Evolutionary conservation across 1,140 invertebrate species (phyloP).

Genomic region (Pseudachorutes palmiensis): DNA sequence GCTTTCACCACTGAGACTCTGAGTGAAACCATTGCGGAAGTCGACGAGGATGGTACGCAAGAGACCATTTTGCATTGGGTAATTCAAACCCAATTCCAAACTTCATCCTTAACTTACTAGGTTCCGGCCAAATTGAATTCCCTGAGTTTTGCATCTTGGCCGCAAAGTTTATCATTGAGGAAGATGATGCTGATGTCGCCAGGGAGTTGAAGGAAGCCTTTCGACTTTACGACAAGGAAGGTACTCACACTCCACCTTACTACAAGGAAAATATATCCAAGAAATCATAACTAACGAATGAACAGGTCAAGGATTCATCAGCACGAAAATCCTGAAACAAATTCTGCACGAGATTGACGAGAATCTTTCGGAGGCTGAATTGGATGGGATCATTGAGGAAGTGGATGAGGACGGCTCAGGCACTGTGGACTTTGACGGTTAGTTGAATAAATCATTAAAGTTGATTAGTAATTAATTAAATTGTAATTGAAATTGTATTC

Average conservation of each 20-base stretch:
- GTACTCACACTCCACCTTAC: no score
- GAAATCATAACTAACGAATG: no score
- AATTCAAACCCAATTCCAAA: background rate
- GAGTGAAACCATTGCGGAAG: slow-evolving; percentile 49
- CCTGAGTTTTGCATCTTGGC: slow-evolving; percentile 50
- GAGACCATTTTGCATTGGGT: background rate
- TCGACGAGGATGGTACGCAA: slow-evolving; percentile 48
- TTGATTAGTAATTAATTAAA: no score
- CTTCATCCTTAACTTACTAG: slow-evolving; percentile 38
- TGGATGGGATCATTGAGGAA: slow-evolving; percentile 51
- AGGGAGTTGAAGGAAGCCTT: slow-evolving; percentile 67
- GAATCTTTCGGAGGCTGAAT: slow-evolving; percentile 48
- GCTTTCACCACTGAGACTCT: slow-evolving; percentile 51
- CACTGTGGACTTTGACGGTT: slow-evolving; percentile 72
- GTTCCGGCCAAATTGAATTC: slow-evolving; percentile 51
- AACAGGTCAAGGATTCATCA: slow-evolving; percentile 23
- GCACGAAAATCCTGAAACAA: slow-evolving; percentile 44
- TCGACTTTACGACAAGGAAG: slow-evolving; percentile 64
- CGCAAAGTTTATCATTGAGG: slow-evolving; percentile 50
- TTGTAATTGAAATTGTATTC: no score
- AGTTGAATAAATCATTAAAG: no score
- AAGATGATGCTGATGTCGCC: slow-evolving; percentile 67
- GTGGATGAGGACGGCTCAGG: slow-evolving; percentile 50
- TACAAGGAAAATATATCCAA: no score
- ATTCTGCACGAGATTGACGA: slow-evolving; percentile 49